Evolutionary conservation across 2,888 invertebrate genomes (phyloP).

Genomic region (Pasiphila rectangulata): DNA sequence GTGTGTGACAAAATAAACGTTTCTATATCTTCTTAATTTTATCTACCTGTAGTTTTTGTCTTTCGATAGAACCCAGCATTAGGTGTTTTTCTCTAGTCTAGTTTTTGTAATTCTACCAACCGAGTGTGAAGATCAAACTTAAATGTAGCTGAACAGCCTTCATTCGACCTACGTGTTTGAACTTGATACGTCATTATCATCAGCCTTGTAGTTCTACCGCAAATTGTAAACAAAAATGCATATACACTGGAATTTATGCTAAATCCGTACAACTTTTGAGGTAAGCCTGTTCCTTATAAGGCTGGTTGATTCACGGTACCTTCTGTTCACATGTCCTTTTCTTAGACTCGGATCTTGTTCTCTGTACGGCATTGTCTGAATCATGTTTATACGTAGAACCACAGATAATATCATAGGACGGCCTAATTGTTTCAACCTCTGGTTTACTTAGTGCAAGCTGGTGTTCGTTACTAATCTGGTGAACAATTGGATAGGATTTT

Average conservation of each 20-base stretch:
- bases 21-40: too few relatives aligned
- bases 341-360: constrained; percentile 8
- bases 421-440: too few relatives aligned
- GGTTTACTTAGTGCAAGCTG: too few relatives aligned
- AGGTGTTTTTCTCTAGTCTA: too few relatives aligned
- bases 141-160: constrained; percentile 33
- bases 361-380: constrained; percentile 8
- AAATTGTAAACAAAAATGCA: constrained; percentile 32
- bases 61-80: too few relatives aligned
- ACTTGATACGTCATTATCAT: constrained; percentile 27
- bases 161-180: constrained; percentile 55
- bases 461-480: too few relatives aligned
- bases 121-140: neutral
- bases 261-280: constrained; percentile 37
- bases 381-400: constrained; percentile 2
- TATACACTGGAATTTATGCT: constrained; percentile 42
- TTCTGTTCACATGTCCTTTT: constrained; percentile 13
- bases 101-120: neutral
- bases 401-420: too few relatives aligned
- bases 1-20: too few relatives aligned
- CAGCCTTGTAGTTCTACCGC: constrained; percentile 21
- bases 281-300: constrained; percentile 37
- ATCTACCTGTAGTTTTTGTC: too few relatives aligned
- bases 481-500: too few relatives aligned
- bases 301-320: constrained; percentile 32